A percentile compares a stretch with the other conserved stretches of the same genome.
Evolutionary conservation across 2,797 vertebrate genomes (phyloP).

Genomic region (Acridotheres tristis): DNA sequence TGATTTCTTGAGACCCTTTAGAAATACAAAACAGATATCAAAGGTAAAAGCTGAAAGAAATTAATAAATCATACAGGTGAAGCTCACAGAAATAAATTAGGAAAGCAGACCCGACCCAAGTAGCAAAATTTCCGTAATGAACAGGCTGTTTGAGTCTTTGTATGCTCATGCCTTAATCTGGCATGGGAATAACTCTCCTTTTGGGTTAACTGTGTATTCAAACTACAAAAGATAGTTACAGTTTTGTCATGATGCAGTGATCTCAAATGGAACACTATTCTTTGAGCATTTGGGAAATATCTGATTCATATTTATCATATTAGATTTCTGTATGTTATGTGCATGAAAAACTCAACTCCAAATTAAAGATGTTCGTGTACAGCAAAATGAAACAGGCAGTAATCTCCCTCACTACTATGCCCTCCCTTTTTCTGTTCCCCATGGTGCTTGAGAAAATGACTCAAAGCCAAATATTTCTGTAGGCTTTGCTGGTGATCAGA

Average conservation of each 20-base stretch:
- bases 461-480: constrained; percentile 92
- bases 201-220: background rate
- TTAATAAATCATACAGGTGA: background rate
- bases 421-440: constrained; percentile 2
- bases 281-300: background rate
- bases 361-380: background rate
- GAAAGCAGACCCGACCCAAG: background rate
- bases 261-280: background rate
- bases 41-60: background rate
- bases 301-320: background rate
- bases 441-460: constrained; percentile 74
- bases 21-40: background rate
- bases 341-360: background rate
- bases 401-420: background rate
- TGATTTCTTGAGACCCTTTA: background rate
- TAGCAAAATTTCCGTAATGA: background rate
- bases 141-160: background rate
- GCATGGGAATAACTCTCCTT: background rate
- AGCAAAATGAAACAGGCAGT: constrained; percentile 61
- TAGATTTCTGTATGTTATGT: background rate
- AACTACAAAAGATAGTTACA: background rate
- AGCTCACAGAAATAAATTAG: background rate
- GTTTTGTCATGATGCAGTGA: background rate
- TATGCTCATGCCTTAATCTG: background rate
- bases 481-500: constrained; percentile 88